These are phyloP conservation scores for Lathamus discolor DNA, from an alignment of 2,113 vertebrate genomes.

Conservation along the genomic window DNA sequence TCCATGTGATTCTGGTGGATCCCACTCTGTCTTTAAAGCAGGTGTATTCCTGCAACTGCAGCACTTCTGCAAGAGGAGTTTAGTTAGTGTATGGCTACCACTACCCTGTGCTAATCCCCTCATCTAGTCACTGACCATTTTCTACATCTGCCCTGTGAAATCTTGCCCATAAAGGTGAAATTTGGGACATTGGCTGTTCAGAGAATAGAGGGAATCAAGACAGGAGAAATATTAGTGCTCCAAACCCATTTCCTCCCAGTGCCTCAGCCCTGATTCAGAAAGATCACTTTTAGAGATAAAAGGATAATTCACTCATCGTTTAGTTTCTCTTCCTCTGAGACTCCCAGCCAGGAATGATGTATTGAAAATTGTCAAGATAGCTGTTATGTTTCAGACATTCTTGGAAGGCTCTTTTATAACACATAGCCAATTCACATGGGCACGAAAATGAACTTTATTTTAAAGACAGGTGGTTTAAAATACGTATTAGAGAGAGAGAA, in stretches of 20 bases:
- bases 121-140: not conserved
- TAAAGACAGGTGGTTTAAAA: conserved; percentile 18
- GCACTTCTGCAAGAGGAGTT: not conserved
- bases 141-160: not conserved
- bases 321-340: conserved; percentile 36
- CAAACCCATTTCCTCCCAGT: not conserved
- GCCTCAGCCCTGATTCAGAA: not conserved
- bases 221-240: not conserved
- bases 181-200: not conserved
- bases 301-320: conserved; percentile 47
- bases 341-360: not conserved
- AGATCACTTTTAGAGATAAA: conserved; percentile 29
- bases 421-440: not conserved
- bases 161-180: not conserved
- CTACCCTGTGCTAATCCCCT: not conserved
- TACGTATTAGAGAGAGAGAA: not conserved
- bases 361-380: conserved; percentile 41
- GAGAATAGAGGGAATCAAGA: not conserved
- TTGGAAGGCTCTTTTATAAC: not conserved
- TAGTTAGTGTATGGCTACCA: not conserved
- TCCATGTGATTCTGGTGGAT: not conserved
- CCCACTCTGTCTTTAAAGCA: fast-evolving
- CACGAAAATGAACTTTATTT: not conserved
- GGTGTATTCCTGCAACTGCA: not conserved
- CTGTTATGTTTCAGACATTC: conserved; percentile 13